Evolutionary conservation across 2,888 invertebrate genomes (phyloP), one percentile per base, ranked within the genome.

Genomic region (Cosmia pyralina): DNA sequence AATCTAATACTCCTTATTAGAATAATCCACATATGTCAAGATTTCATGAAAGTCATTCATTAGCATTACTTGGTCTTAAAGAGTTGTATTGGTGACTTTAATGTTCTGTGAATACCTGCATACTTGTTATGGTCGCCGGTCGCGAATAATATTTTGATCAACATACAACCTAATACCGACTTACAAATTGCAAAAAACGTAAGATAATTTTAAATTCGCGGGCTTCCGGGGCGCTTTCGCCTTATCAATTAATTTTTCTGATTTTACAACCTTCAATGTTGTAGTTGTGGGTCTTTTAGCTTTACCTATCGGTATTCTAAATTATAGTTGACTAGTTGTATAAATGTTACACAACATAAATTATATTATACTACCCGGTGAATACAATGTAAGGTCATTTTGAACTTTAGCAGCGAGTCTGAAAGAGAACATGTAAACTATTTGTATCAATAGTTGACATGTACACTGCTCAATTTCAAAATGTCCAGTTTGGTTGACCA

Each of bases 271-370:
- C 59, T 38, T 11, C n/a, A 64, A 38, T 53, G 53, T 59, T 80
- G 10, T 70, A 68, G 38, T 60, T 71, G 57, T 62, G 6, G 63
- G 48, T 53, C 2, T 50, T 58, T 38, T 10, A 10, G 1, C 41
- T 63, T 68, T 79, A 72, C 44, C 62, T 62, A n/a, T 8, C 22
- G 34, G 57, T 69, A 81, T 81, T 75, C 11, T 50, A 28, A 50
- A 34, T 65, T 67, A 1, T 57, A 41, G 28, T 46, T 41, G 22
- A 48, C 4, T 57, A 50, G 41, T 62, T 10, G 19, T 46, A 41
- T 28, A 13, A 55, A 38, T 63, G 11, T 64, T 41, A 41, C 7
- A 62, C 13, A 65, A 62, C 13, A 65, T 10, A 46, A 63, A 52
- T 34, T 11, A 15, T 11, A 55, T 17, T 70, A n/a, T 44, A 38